Percentiles rank a stretch among this genome's conserved stretches.
Conservation (phyloP, 2,113 vertebrate genomes). For the Silurus glanis region DNA sequence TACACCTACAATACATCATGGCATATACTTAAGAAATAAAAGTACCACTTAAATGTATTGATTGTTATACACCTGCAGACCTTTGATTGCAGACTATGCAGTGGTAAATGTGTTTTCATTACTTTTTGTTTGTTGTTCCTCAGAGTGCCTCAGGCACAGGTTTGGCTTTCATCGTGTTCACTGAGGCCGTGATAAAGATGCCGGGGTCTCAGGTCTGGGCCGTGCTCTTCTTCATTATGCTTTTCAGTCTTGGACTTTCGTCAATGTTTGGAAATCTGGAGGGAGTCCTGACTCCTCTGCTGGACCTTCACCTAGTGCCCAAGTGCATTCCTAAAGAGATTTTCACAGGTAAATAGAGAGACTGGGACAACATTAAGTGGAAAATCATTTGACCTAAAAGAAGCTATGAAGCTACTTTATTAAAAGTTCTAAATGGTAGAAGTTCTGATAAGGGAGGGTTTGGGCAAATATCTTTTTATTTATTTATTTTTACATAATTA, state of each 20-base stretch:
- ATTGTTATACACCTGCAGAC: background rate
- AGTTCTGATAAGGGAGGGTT: background rate
- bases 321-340: slow-evolving; percentile 74
- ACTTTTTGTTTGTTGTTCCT: background rate
- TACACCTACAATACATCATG: background rate
- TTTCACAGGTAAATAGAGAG: slow-evolving; percentile 75
- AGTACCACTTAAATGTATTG: background rate
- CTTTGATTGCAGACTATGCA: background rate
- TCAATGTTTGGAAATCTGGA: slow-evolving; percentile 91
- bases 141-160: slow-evolving; percentile 87
- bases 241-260: slow-evolving; percentile 85
- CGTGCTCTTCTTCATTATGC: slow-evolving; percentile 86
- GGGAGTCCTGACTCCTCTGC: slow-evolving; percentile 78
- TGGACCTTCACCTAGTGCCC: slow-evolving; percentile 73
- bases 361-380: background rate
- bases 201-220: slow-evolving; percentile 85
- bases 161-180: slow-evolving; percentile 87
- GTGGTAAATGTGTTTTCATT: background rate
- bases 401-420: background rate
- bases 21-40: background rate
- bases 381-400: background rate
- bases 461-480: background rate
- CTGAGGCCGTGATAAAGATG: slow-evolving; percentile 84
- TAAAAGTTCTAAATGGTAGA: background rate
- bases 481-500: background rate